Base-by-base conservation (phyloP, 2,113 vertebrate genomes). In the Leucopternis melanops region DNA sequence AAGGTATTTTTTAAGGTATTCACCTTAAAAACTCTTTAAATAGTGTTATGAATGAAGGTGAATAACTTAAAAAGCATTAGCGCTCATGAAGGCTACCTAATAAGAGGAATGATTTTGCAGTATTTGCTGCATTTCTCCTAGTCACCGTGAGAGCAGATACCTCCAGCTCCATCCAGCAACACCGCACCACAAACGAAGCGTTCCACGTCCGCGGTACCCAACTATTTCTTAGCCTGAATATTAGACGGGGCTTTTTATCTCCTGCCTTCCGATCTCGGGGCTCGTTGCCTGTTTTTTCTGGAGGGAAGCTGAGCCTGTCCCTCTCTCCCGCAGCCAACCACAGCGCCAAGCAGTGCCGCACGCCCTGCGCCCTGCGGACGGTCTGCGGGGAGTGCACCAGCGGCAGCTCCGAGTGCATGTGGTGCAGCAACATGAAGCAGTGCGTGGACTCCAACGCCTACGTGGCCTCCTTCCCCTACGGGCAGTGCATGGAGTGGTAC, bases 401-500 rank as follows among this genome's bases (percentile, higher is more conserved):
- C 57, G 98, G 99, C 98, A 99, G 99, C 98, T 99, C 99, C 0
- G 99, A 99, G 97, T 99, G 99, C 95, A 99, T 99, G 99, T 99
- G 99, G 99, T 99, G 99, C 98, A 99, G 99, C 98, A 99, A 99
- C 98, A 99, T 99, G 99, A 99, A 98, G 96, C 99, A 99, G 97
- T 99, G 99, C 2, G 99, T 99, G 16, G 99, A 99, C 97, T 99
- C 99, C 81, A 99, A 99, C 13, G 99, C 99, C 16, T 99, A 99
- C 9, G 99, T 99, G 97, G 99, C 99, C 82, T 99, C 99, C n/a
- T 99, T 99, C 97, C 99, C 99, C 52, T 99, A 98, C 3, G 99
- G 99, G 42, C 99, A 99, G 97, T 99, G 99, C 54, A 99, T 99
- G 99, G 99, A 99, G 97, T 99, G 99, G 99, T 99, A 99, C 96